Evolutionary conservation across 2,888 invertebrate genomes (phyloP), one percentile per base, ranked within the genome.

Genomic region (Axea sp.): DNA sequence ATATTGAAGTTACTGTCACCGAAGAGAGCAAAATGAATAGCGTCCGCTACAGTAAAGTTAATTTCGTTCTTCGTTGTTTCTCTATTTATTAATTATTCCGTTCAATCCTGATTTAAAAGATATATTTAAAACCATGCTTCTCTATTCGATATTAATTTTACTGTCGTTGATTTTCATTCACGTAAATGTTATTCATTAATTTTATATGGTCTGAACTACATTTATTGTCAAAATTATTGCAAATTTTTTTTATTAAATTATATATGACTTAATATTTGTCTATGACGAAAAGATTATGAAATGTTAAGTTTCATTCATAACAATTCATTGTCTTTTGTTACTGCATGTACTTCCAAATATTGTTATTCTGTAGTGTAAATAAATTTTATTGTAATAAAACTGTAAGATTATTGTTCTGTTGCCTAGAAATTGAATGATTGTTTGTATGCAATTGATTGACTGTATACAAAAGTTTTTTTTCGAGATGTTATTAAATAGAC

Each of bases 301-400:
- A n/a, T n/a, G n/a, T n/a, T n/a, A n/a, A n/a, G n/a, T n/a, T n/a
- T n/a, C n/a, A n/a, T n/a, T n/a, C n/a, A n/a, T n/a, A 37, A 26
- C 15, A 15, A 15, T 9, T 62, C 51, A 41, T 51, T 26, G 19
- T 39, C 41, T 51, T 33, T 60, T 26, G 19, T 12, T 64, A 33
- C 31, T 65, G 47, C 24, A 47, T 30, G 33, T 62, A 39, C 30
- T 37, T 64, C 8, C 19, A 9, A 43, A 55, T 80, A 80, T 80
- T 83, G 81, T 86, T 87, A 83, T 83, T 82, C 84, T 84, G 81
- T 84, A 86, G 83, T 86, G 86, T 85, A 86, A 86, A 87, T 87
- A 86, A 86, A 86, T 86, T 81, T 82, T 83, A 83, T 84, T 83
- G 78, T 82, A 80, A 81, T 81, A 84, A 80, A 74, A 73, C 26